phyloP scores from a whole-genome alignment of 2,797 vertebrate species.

The Hydrolagus colliei region DNA sequence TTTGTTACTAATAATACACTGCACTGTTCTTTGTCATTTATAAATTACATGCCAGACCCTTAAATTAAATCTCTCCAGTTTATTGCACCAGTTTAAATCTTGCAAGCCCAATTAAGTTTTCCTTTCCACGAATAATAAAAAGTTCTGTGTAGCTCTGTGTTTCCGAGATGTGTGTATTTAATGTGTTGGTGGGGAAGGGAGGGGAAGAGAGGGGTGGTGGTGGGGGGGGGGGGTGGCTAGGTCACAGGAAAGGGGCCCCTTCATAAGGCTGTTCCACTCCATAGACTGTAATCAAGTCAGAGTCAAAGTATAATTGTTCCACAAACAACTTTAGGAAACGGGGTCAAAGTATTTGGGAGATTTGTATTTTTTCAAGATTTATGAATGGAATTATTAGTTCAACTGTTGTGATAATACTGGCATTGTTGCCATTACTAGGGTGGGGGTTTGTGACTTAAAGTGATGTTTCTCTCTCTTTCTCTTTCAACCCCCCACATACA shows the following conservation, averaged over 20 bases:
- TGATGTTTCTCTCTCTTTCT: too few relatives aligned
- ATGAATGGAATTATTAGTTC: slow-evolving; percentile 29
- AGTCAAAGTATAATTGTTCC: slow-evolving; percentile 37
- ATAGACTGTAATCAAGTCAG: slow-evolving; percentile 45
- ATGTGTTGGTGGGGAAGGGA: slow-evolving; percentile 2
- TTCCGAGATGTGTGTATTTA: slow-evolving; percentile 32
- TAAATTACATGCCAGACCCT: slow-evolving; percentile 5
- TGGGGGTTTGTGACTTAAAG: too few relatives aligned
- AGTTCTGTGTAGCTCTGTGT: slow-evolving; percentile 23
- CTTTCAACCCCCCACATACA: not conserved
- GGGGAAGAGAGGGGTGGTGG: slow-evolving; percentile 1
- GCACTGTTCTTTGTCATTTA: slow-evolving; percentile 19
- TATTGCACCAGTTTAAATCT: slow-evolving; percentile 24
- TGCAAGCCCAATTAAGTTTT: slow-evolving; percentile 38
- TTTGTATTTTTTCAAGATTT: slow-evolving; percentile 24
- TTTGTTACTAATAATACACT: slow-evolving; percentile 6
- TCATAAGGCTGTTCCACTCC: slow-evolving; percentile 32
- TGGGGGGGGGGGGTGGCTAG: slow-evolving; percentile 33
- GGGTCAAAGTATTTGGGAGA: slow-evolving; percentile 16
- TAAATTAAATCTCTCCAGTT: slow-evolving; percentile 28
- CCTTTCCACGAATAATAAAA: slow-evolving; percentile 25
- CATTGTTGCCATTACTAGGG: too few relatives aligned
- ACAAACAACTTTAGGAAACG: slow-evolving; percentile 33
- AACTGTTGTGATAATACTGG: slow-evolving; percentile 8
- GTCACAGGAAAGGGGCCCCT: slow-evolving; percentile 11